phyloP scores from a whole-genome alignment of 2,797 vertebrate species.

The Bufotes viridis region DNA sequence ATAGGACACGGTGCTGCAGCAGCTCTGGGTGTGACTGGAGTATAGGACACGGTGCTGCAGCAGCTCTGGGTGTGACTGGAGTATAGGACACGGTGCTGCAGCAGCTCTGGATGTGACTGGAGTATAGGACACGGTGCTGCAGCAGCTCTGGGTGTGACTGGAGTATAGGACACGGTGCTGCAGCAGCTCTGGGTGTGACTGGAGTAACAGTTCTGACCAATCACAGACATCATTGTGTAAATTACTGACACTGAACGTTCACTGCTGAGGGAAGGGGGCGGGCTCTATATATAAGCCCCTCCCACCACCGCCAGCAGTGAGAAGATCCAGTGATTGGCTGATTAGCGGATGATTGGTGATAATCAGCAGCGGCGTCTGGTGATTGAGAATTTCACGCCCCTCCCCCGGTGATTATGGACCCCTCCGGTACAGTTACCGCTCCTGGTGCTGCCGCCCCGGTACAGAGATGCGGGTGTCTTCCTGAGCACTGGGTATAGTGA shows the following conservation, averaged over 20 bases:
- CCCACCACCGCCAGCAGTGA: too few relatives aligned
- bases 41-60: too few relatives aligned
- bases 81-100: too few relatives aligned
- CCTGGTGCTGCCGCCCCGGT: background rate
- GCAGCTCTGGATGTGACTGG: too few relatives aligned
- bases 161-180: background rate
- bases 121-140: too few relatives aligned
- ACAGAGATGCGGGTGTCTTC: background rate
- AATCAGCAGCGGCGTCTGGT: too few relatives aligned
- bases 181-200: background rate
- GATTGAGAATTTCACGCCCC: too few relatives aligned
- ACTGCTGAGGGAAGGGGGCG: background rate
- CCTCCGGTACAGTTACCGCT: slow-evolving; percentile 14
- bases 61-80: too few relatives aligned
- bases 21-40: too few relatives aligned
- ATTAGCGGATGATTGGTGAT: too few relatives aligned
- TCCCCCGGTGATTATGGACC: too few relatives aligned
- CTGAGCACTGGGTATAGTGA: slow-evolving; percentile 17
- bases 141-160: background rate
- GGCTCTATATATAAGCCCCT: background rate
- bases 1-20: too few relatives aligned
- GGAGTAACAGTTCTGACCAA: background rate
- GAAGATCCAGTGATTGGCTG: background rate
- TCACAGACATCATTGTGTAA: background rate
- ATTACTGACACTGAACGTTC: background rate